Conservation (phyloP, 2,113 vertebrate species). For the Haemorhous mexicanus region DNA sequence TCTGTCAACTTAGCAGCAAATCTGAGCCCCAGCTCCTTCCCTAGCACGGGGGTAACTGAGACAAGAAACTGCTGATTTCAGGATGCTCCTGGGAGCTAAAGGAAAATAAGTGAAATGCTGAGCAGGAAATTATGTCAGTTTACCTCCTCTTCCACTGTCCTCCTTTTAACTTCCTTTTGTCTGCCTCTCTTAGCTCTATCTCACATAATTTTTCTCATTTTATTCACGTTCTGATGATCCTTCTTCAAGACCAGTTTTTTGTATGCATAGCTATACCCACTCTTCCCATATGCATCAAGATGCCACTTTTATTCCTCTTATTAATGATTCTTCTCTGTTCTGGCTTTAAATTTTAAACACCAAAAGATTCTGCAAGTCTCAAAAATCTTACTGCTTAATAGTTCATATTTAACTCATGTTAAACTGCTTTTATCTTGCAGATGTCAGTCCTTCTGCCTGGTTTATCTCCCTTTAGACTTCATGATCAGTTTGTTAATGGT, state of each 20-base stretch:
- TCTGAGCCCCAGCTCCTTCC: background rate
- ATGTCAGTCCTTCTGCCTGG: background rate
- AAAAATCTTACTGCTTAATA: background rate
- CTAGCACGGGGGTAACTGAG: background rate
- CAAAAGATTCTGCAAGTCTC: background rate
- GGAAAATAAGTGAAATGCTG: background rate
- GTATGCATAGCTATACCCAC: background rate
- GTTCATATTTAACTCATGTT: background rate
- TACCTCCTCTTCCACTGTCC: background rate
- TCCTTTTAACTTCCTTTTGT: background rate
- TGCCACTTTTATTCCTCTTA: background rate
- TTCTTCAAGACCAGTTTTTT: background rate
- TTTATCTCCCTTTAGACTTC: background rate
- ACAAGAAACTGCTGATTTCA: background rate
- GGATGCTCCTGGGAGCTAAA: background rate
- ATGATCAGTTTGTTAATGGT: background rate
- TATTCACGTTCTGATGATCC: background rate
- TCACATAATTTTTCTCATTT: background rate
- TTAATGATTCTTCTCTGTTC: background rate
- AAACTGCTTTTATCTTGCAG: background rate
- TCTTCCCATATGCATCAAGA: background rate
- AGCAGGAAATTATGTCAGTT: background rate
- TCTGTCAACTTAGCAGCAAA: slow-evolving; percentile 19
- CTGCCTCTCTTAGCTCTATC: background rate
- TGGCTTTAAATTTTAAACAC: background rate